Evolutionary conservation across 2,888 invertebrate genomes (phyloP).

Genomic region (Danaus chrysippus): DNA sequence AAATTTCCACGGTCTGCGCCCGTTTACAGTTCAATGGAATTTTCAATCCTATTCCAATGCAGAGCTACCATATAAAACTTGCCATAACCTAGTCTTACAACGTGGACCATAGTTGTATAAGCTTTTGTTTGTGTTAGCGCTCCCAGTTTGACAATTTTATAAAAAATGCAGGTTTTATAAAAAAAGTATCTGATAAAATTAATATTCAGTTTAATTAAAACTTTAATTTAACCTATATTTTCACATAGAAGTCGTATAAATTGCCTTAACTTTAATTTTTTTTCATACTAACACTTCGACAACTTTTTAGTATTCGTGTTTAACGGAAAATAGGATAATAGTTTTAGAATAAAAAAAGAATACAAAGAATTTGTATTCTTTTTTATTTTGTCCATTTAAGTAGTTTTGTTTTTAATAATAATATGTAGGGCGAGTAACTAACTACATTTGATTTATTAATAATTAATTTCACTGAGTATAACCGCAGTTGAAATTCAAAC

Average conservation of each 20-base stretch:
- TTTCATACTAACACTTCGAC: neutral
- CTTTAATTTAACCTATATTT: too few relatives aligned
- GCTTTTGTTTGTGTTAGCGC: neutral
- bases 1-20: conserved; percentile 53
- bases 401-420: too few relatives aligned
- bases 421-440: too few relatives aligned
- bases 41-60: conserved; percentile 55
- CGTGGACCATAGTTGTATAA: conserved; percentile 10
- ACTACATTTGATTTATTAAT: too few relatives aligned
- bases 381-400: too few relatives aligned
- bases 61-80: conserved; percentile 54
- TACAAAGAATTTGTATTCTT: too few relatives aligned
- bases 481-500: conserved; percentile 52
- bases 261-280: neutral
- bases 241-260: neutral
- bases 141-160: neutral
- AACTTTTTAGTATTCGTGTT: too few relatives aligned
- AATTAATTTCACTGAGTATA: conserved; percentile 1
- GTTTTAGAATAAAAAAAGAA: too few relatives aligned
- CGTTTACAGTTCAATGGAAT: conserved; percentile 60
- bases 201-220: too few relatives aligned
- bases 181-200: too few relatives aligned
- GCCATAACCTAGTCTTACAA: conserved; percentile 40
- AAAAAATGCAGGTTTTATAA: neutral
- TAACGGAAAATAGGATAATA: too few relatives aligned